Base-by-base conservation (phyloP, 2,888 invertebrate species). In the Acanthosepion lycidas region DNA sequence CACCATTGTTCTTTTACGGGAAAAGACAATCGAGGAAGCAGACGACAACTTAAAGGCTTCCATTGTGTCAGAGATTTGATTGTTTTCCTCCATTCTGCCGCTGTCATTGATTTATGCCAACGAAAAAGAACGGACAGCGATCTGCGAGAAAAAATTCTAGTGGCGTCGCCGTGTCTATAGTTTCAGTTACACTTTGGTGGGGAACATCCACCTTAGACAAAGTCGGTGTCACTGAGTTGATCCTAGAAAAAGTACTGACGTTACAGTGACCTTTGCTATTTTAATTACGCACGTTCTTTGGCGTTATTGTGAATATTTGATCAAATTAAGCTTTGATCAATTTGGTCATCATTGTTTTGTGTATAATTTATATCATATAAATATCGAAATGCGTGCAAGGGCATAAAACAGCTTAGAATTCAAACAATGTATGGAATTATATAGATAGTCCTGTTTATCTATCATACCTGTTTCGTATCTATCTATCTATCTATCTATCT, bases 51-150 rank as follows among this genome's bases (percentile, higher is more conserved):
- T 26, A 64, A 23, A 78, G n/a, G 78, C 78, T 12, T 9, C 78
- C 78, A 78, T 78, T 78, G 78, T 78, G n/a, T 18, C 78, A 78
- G 15, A n/a, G 78, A 78, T 3, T 78, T 78, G 78, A 78, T 78
- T n/a, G n/a, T 4, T 78, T n/a, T n/a, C 23, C 78, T 78, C 78
- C n/a, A n/a, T 33, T 78, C n/a, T 78, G 78, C 18, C 18, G 5
- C 15, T 78, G n/a, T 78, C 78, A n/a, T 78, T 78, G 78, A 78
- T 78, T 78, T 78, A 78, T 78, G 78, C n/a, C n/a, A n/a, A 78
- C 15, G 12, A 33, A 78, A 42, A 78, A 78, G n/a, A 78, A 78
- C 78, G 78, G 18, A n/a, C 33, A n/a, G n/a, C n/a, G 33, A 78
- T 78, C 78, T 78, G n/a, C 64, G 64, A 26, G 8, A 64, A 23